Conservation (phyloP, 1,140 invertebrate genomes). For the Neodiprion lecontei region DNA sequence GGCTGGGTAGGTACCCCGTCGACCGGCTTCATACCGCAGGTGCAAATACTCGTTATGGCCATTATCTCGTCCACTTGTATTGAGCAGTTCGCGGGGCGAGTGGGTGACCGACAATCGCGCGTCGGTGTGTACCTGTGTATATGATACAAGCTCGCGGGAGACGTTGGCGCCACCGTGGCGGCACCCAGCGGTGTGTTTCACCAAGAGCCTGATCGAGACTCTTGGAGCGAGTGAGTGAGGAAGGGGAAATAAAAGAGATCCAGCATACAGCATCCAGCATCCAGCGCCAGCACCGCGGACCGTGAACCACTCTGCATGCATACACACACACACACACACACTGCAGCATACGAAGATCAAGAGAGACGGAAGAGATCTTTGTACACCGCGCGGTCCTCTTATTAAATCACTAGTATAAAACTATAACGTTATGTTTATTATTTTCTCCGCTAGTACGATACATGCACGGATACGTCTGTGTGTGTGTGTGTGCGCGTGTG, state of each 20-base stretch:
- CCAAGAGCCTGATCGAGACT: constrained; percentile 20
- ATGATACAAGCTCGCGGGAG: constrained; percentile 43
- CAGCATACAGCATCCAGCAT: neutral
- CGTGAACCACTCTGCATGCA: neutral
- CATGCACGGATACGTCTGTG: too few species aligned
- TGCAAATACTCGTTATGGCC: constrained; percentile 52
- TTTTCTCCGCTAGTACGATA: too few species aligned
- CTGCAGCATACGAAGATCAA: constrained; percentile 11
- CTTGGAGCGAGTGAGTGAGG: constrained; percentile 26
- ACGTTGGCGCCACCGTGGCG: constrained; percentile 51
- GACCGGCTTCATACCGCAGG: constrained; percentile 40
- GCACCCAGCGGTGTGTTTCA: constrained; percentile 42
- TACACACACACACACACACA: constrained; percentile 21
- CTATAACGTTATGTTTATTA: too few species aligned
- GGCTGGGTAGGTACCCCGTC: constrained; percentile 22
- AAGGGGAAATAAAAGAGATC: constrained; percentile 30
- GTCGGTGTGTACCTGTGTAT: constrained; percentile 13
- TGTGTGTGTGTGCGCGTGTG: too few species aligned
- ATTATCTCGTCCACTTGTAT: constrained; percentile 34
- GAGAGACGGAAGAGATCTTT: too few species aligned
- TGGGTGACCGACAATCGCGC: neutral
- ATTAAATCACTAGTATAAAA: too few species aligned
- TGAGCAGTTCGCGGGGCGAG: constrained; percentile 15
- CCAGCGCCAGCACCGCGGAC: neutral
- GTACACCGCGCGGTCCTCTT: too few species aligned